Evolutionary conservation across 2,113 vertebrate species (phyloP).

Genomic region (Balaenoptera acutorostrata): DNA sequence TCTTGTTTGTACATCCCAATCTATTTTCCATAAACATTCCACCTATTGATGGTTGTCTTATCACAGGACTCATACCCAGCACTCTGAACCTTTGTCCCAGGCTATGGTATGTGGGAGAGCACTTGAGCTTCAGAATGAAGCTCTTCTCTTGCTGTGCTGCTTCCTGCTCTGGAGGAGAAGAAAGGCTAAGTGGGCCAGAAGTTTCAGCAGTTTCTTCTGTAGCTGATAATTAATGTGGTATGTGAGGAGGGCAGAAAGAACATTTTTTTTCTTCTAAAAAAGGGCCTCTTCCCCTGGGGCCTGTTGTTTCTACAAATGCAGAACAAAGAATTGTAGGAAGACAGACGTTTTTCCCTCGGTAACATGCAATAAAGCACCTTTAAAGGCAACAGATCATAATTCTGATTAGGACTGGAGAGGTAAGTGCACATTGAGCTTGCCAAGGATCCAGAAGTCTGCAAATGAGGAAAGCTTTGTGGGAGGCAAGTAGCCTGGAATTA

Average conservation of each 20-base stretch:
- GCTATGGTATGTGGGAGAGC: neutral
- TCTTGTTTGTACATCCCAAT: neutral
- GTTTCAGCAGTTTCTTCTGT: constrained; percentile 22
- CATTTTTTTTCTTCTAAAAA: neutral
- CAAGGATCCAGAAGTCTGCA: neutral
- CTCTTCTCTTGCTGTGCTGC: neutral
- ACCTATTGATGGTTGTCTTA: neutral
- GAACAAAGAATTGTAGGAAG: constrained; percentile 36
- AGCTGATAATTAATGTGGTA: constrained; percentile 47
- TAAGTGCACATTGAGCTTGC: neutral
- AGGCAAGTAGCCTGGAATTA: neutral
- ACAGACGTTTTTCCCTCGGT: neutral
- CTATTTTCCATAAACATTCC: neutral
- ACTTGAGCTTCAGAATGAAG: constrained; percentile 40
- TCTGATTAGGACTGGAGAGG: constrained; percentile 20
- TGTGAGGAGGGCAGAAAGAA: constrained; percentile 20
- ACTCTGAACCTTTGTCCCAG: neutral
- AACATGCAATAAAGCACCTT: constrained; percentile 18
- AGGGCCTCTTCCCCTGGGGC: neutral
- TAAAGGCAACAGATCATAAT: constrained; percentile 48
- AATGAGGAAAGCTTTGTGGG: neutral
- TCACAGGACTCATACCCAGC: neutral
- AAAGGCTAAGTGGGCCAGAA: neutral
- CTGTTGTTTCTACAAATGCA: constrained; percentile 47
- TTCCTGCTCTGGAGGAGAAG: constrained; percentile 37